Evolutionary conservation across 2,113 vertebrate genomes (phyloP), one percentile per base, ranked within the genome.

Genomic region (Andinoacara biseriatus): DNA sequence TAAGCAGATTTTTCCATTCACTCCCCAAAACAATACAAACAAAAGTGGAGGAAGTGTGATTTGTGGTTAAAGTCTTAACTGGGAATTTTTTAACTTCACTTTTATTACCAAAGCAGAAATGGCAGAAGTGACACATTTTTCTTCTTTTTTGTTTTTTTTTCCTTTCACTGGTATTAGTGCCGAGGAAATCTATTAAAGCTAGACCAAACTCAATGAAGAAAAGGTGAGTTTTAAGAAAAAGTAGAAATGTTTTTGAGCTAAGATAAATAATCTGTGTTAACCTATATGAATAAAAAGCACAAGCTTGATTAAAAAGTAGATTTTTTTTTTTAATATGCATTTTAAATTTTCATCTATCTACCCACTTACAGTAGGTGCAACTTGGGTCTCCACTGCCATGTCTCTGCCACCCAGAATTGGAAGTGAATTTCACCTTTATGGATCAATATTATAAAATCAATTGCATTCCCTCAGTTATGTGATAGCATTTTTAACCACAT

Each of bases 391-490:
- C 80, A 54, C 58, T 79, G 67, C 82, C 40, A 69, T 57, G 43
- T 26, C 54, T 86, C 35, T 8, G 11, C 20, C 46, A 59, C 38
- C 46, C 29, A 43, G 33, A 57, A 78, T 49, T 13, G 63, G 38
- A 80, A 75, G 18, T 82, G 24, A 76, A 57, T 74, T 82, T 80
- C 10, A 72, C 61, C 78, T 74, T 65, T 40, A 29, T 26, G 31
- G 26, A 61, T 84, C 57, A 65, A 69, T 74, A 79, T 24, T 69
- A 38, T 38, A 43, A 58, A 69, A 80, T 74, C 74, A 69, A n/a
- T 38, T 26, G 26, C 29, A 29, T 31, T 61, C 38, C 67, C 69
- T 69, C 58, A 29, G 58, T 67, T 40, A 54, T 40, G 33, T 59
- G 65, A 74, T 10, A 52, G 38, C 59, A 58, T 74, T 62, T 84